Percentiles rank a stretch among this genome's conserved stretches.
Conservation (phyloP, 2,113 vertebrate genomes). For the Passer montanus region DNA sequence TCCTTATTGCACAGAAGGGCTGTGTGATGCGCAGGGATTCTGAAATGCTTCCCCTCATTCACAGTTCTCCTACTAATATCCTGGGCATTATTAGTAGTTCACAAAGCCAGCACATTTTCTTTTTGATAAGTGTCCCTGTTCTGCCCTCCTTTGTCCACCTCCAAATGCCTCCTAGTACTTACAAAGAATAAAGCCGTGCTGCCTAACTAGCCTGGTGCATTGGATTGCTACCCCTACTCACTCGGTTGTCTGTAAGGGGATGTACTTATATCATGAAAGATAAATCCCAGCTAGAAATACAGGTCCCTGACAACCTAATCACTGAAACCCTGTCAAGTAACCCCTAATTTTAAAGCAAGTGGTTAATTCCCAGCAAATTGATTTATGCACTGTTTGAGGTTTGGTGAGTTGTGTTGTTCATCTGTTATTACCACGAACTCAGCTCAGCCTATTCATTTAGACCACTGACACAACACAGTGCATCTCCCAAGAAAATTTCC, state of each 20-base stretch:
- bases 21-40: slow-evolving; percentile 28
- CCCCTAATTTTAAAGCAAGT: slow-evolving; percentile 81
- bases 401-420: slow-evolving; percentile 79
- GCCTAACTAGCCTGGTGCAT: slow-evolving; percentile 30
- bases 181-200: slow-evolving; percentile 39
- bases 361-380: slow-evolving; percentile 82
- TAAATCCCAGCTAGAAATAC: slow-evolving; percentile 75
- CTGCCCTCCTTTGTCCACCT: slow-evolving; percentile 49
- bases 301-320: slow-evolving; percentile 76
- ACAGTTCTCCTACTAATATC: slow-evolving; percentile 7
- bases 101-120: slow-evolving; percentile 55
- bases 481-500: slow-evolving; percentile 79
- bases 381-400: slow-evolving; percentile 83
- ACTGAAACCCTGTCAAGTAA: slow-evolving; percentile 79
- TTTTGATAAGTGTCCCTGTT: slow-evolving; percentile 44
- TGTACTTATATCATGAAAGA: slow-evolving; percentile 67
- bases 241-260: slow-evolving; percentile 38
- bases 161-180: slow-evolving; percentile 35
- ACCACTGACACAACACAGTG: slow-evolving; percentile 76
- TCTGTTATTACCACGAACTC: slow-evolving; percentile 78
- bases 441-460: slow-evolving; percentile 77
- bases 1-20: slow-evolving; percentile 61
- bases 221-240: slow-evolving; percentile 19
- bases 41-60: slow-evolving; percentile 43
- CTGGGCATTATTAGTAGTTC: slow-evolving; percentile 27